phyloP scores from a whole-genome alignment of 2,797 vertebrate genomes.

The Pantherophis vulpinus region DNA sequence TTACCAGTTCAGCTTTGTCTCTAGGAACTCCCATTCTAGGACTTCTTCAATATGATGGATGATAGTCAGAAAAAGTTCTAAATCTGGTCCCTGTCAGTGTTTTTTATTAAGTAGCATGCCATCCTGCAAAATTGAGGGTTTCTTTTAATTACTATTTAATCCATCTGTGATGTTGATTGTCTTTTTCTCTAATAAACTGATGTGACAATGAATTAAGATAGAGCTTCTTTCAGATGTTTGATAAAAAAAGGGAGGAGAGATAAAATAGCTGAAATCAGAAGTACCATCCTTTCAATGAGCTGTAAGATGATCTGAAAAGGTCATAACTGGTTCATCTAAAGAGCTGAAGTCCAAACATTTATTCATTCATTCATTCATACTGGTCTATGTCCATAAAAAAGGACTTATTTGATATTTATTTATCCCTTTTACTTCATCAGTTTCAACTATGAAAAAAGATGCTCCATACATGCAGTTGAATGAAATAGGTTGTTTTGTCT shows the following conservation, averaged over 20 bases:
- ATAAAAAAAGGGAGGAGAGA: not conserved
- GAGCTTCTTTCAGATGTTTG: not conserved
- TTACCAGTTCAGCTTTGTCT: not conserved
- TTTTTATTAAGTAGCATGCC: not conserved
- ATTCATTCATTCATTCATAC: not conserved
- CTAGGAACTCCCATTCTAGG: not conserved
- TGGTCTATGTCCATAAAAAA: not conserved
- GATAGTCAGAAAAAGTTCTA: not conserved
- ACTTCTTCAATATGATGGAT: not conserved
- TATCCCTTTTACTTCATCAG: not conserved
- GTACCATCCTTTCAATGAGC: not conserved
- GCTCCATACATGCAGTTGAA: not conserved
- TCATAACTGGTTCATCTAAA: not conserved
- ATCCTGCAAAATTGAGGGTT: not conserved
- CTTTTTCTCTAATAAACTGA: not conserved
- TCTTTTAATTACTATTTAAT: not conserved
- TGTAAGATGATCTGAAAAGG: not conserved
- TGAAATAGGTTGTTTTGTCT: not conserved
- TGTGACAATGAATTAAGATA: not conserved
- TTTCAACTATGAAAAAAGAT: not conserved
- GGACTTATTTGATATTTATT: not conserved
- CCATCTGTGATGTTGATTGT: not conserved
- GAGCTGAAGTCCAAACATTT: not conserved
- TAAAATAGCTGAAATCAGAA: not conserved
- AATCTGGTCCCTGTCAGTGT: not conserved